A percentile compares a stretch with the other conserved stretches of the same genome.
Evolutionary conservation across 2,797 vertebrate genomes (phyloP).

Genomic region (Gymnodraco acuticeps): DNA sequence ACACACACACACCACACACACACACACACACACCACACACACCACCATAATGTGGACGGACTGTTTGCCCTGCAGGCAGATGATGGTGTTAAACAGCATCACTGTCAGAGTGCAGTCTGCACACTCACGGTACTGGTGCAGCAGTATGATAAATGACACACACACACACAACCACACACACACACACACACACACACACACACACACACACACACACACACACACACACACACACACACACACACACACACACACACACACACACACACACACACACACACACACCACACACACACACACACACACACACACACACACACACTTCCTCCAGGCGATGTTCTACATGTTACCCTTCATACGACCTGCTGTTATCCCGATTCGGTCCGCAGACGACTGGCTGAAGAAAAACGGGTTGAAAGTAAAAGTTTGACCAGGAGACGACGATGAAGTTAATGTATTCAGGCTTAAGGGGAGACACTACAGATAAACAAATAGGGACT

Average conservation of each 20-base stretch:
- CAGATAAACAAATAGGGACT: no score
- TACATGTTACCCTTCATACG: conserved; percentile 40
- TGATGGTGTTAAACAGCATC: conserved; percentile 66
- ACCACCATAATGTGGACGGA: conserved; percentile 57
- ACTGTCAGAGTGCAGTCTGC: conserved; percentile 53
- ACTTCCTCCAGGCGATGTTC: conserved; percentile 14
- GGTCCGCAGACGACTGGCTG: conserved; percentile 9
- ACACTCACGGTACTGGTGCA: conserved; percentile 10
- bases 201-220: no score
- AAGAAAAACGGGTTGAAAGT: not conserved
- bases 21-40: no score
- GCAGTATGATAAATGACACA: conserved; percentile 20
- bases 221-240: not conserved
- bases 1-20: not conserved
- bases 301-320: not conserved
- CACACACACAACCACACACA: no score
- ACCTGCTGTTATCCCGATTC: conserved; percentile 50
- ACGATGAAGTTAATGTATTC: no score
- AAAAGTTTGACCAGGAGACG: not conserved
- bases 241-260: not conserved
- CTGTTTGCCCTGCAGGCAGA: conserved; percentile 50
- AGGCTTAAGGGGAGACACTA: fast-evolving
- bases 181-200: not conserved
- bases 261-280: not conserved
- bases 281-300: not conserved